Percentiles rank a stretch among this genome's conserved stretches.
Evolutionary conservation across 2,888 invertebrate genomes (phyloP).

Genomic region (Pheosia tremula): DNA sequence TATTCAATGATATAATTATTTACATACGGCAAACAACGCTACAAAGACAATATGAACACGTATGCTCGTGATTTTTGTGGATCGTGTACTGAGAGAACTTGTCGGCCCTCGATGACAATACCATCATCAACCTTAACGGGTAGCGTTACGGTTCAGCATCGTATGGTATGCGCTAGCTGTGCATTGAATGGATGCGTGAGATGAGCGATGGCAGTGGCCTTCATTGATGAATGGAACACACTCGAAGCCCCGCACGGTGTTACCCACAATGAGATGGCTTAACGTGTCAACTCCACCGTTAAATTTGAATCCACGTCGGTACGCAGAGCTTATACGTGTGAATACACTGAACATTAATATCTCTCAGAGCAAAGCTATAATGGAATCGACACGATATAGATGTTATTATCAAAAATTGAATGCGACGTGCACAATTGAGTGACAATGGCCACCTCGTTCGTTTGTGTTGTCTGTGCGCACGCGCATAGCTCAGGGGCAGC

Average conservation of each 20-base stretch:
- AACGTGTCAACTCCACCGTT: slow-evolving; percentile 50
- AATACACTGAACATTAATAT: not conserved
- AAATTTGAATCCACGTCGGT: slow-evolving; percentile 5
- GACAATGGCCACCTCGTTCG: slow-evolving; percentile 88
- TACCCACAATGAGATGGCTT: slow-evolving; percentile 32
- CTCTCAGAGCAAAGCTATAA: slow-evolving; percentile 7
- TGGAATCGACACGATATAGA: slow-evolving; percentile 38
- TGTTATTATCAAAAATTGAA: slow-evolving; percentile 37
- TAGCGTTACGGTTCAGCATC: slow-evolving; percentile 15
- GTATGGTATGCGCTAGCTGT: slow-evolving; percentile 56
- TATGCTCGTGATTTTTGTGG: slow-evolving; percentile 30
- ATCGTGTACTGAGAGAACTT: slow-evolving; percentile 21
- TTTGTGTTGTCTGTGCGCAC: slow-evolving; percentile 91
- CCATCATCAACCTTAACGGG: slow-evolving; percentile 8
- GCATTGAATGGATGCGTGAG: slow-evolving; percentile 58
- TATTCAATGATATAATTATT: slow-evolving; percentile 11
- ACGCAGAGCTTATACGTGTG: not conserved
- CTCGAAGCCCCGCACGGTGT: slow-evolving; percentile 41
- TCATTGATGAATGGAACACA: slow-evolving; percentile 21
- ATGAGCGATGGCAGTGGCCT: slow-evolving; percentile 54
- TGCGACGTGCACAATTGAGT: slow-evolving; percentile 71
- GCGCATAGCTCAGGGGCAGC: slow-evolving; percentile 90
- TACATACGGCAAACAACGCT: slow-evolving; percentile 25
- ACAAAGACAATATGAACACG: slow-evolving; percentile 16
- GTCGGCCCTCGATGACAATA: slow-evolving; percentile 8